Base-by-base conservation (phyloP, 2,797 vertebrate genomes). In the Prunella strophiata region DNA sequence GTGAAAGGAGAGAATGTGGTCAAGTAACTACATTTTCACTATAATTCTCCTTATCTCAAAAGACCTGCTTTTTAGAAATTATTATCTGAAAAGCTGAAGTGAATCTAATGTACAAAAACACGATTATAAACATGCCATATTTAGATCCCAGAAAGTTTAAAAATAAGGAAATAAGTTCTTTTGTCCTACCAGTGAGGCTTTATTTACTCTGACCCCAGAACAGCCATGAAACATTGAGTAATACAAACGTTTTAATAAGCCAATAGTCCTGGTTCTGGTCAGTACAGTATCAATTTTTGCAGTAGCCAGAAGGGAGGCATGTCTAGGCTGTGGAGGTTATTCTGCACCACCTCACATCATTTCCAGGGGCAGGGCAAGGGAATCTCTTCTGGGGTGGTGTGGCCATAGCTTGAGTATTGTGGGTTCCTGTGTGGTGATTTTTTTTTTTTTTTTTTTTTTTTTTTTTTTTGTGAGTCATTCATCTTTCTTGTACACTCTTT, bases 391-490 rank as follows among this genome's bases (percentile, higher is more conserved):
- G 0, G 19, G 6, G 6, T 38, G 25, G 15, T 8, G 5, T 16
- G 27, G 22, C 13, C 29, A 4, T n/a, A 23, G 7, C 23, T 38
- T 2, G 5, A 0, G 0, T 14, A 38, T 29, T 38, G 11, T 15
- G 17, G 9, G 8, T 7, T 78, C 57, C 15, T 26, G 12, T 27
- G 18, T 13, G 36, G 9, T 43, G 32, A 32, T 34, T 4, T 29
- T 29, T n/a, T 34, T n/a, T 13, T 7, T 13, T 27, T 55, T n/a
- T n/a, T n/a, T n/a, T n/a, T n/a, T n/a, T n/a, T 21, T 54, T 21
- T 55, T 22, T n/a, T 32, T 57, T 17, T n/a, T 21, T 12, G 8
- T 38, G 45, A 58, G 18, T 45, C 27, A 13, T 47, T 52, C 1
- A 38, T 27, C 29, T 75, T 36, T 45, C 23, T 54, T 52, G 19